Evolutionary conservation across 1,140 invertebrate species (phyloP).

Genomic region (Scaptomyza pallida): DNA sequence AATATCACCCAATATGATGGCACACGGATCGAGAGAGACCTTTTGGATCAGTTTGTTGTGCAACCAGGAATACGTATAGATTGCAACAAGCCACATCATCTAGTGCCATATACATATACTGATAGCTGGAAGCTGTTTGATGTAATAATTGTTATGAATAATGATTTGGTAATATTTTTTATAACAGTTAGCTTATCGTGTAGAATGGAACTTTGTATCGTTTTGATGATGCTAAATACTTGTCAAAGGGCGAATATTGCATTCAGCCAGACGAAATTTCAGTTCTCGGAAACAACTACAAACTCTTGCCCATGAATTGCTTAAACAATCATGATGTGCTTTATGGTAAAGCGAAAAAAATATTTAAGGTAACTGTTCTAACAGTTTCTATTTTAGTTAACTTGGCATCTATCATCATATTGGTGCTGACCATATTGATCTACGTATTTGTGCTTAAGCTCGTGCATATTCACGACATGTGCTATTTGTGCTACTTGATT

Average conservation of each 20-base stretch:
- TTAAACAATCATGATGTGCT: neutral
- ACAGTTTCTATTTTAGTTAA: neutral
- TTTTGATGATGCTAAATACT: neutral
- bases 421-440: neutral
- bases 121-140: neutral
- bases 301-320: conserved; percentile 1
- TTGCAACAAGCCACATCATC: neutral
- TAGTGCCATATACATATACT: neutral
- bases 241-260: neutral
- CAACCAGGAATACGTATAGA: conserved; percentile 7
- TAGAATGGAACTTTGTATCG: neutral
- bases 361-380: no score
- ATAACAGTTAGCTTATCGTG: no score
- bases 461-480: neutral
- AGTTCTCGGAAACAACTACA: neutral
- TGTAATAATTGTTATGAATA: neutral
- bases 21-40: neutral
- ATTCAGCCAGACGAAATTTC: neutral
- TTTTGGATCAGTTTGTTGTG: conserved; percentile 1
- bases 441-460: neutral
- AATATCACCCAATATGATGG: neutral
- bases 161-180: no score
- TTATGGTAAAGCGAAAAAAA: neutral
- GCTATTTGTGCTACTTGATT: neutral
- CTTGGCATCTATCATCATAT: neutral